phyloP scores from a whole-genome alignment of 2,797 vertebrate genomes.

The Numenius phaeopus region DNA sequence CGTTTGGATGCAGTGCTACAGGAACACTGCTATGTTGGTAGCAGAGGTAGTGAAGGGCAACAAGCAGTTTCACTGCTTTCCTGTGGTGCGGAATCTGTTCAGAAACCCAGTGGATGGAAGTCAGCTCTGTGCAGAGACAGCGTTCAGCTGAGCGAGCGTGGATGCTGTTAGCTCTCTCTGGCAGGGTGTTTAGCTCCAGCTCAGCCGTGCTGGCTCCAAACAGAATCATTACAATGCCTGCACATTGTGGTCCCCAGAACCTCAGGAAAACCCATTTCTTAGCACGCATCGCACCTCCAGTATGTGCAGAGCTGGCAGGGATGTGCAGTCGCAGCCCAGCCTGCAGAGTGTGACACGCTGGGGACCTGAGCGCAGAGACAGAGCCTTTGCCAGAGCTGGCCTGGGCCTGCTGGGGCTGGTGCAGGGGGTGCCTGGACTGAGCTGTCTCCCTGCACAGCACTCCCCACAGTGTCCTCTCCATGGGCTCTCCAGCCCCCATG shows the following conservation, averaged over 20 bases:
- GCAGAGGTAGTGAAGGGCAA: not conserved
- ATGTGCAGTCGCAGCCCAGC: not conserved
- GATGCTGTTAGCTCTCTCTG: not conserved
- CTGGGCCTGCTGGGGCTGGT: not conserved
- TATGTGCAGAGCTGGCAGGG: not conserved
- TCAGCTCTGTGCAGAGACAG: not conserved
- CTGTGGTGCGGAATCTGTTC: not conserved
- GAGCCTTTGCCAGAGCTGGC: not conserved
- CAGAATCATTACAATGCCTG: not conserved
- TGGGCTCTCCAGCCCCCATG: not conserved
- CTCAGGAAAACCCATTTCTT: not conserved
- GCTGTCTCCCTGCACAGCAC: not conserved
- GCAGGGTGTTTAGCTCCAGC: not conserved
- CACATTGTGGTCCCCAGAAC: rapidly evolving
- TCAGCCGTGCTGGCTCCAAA: not conserved
- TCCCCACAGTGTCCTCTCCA: rapidly evolving
- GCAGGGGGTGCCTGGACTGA: not conserved
- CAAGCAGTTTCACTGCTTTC: not conserved
- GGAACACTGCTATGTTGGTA: not conserved
- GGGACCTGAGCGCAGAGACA: not conserved
- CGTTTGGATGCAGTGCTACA: not conserved
- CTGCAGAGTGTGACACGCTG: rapidly evolving
- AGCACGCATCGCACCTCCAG: not conserved
- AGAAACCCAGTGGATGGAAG: not conserved
- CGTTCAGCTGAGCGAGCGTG: not conserved